phyloP scores from a whole-genome alignment of 2,797 vertebrate genomes.

The Poeciliopsis presidionis region DNA sequence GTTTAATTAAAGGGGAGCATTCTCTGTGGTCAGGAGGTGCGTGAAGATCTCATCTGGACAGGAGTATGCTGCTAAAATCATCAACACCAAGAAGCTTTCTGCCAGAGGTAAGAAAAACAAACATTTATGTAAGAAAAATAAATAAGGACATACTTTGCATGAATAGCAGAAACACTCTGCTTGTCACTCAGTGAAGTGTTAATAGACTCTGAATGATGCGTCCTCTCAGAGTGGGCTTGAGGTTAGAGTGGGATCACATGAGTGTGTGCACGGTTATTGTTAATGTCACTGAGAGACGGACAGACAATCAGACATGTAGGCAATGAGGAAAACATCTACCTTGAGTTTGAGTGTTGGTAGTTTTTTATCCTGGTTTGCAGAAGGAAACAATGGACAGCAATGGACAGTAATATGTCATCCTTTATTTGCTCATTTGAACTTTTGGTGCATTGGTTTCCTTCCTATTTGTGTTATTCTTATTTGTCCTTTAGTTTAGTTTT shows the following conservation, averaged over 20 bases:
- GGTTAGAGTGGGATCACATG: conserved; percentile 3
- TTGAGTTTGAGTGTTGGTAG: background rate
- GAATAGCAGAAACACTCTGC: conserved; percentile 24
- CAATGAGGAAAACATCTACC: background rate
- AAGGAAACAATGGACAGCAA: conserved; percentile 19
- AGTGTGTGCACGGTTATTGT: background rate
- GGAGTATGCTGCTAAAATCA: conserved; percentile 98
- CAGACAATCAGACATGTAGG: background rate
- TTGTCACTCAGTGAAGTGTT: conserved; percentile 38
- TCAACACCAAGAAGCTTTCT: conserved; percentile 98
- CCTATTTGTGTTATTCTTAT: conserved; percentile 31
- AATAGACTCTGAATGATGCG: conserved; percentile 49
- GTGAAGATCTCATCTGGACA: conserved; percentile 97
- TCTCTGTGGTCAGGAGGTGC: conserved; percentile 95
- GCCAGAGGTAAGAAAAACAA: conserved; percentile 87
- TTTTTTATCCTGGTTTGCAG: background rate
- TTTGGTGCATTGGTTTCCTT: background rate
- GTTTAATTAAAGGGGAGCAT: conserved; percentile 87
- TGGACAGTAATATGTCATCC: conserved; percentile 10
- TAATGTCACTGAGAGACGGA: conserved; percentile 14
- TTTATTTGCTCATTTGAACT: conserved; percentile 24
- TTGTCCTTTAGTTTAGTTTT: conserved; percentile 44
- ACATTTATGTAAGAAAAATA: conserved; percentile 8
- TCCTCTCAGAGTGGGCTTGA: conserved; percentile 33
- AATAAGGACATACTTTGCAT: conserved; percentile 7